phyloP scores from a whole-genome alignment of 2,888 invertebrate species.

The Nymphalis urticae region DNA sequence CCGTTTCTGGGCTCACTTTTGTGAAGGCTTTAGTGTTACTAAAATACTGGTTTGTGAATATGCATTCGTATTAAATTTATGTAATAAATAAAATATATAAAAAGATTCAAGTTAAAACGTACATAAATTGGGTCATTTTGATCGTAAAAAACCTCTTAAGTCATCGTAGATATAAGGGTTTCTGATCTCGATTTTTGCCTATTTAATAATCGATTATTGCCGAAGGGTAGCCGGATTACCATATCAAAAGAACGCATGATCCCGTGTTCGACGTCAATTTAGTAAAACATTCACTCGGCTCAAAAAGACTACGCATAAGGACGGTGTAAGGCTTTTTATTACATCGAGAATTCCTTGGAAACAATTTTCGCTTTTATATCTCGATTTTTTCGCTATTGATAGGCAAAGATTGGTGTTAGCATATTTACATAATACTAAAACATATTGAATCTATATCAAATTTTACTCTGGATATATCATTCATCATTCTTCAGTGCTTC shows the following conservation, averaged over 20 bases:
- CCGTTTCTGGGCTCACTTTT: too few species aligned
- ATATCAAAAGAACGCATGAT: slow-evolving; percentile 77
- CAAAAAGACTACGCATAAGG: slow-evolving; percentile 49
- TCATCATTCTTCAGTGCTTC: too few species aligned
- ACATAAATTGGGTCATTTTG: slow-evolving; percentile 52
- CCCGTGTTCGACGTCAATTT: slow-evolving; percentile 70
- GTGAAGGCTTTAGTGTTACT: too few species aligned
- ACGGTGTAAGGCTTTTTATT: slow-evolving; percentile 41
- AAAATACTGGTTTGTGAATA: too few species aligned
- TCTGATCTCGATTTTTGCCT: slow-evolving; percentile 67
- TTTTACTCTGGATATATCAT: too few species aligned
- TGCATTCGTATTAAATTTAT: too few species aligned
- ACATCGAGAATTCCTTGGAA: slow-evolving; percentile 23
- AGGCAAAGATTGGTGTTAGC: slow-evolving; percentile 10
- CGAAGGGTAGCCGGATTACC: slow-evolving; percentile 69
- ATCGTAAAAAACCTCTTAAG: slow-evolving; percentile 65
- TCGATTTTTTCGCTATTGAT: slow-evolving; percentile 20
- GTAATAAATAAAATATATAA: not conserved
- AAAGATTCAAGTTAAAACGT: slow-evolving; percentile 15
- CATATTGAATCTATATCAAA: not conserved
- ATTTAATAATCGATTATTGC: slow-evolving; percentile 78
- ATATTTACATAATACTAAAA: not conserved
- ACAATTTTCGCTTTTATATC: slow-evolving; percentile 13
- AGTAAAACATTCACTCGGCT: slow-evolving; percentile 62
- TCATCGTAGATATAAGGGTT: slow-evolving; percentile 57